Evolutionary conservation across 1,140 invertebrate species (phyloP), one percentile per base, ranked within the genome.

Genomic region (Halictus rubicundus): DNA sequence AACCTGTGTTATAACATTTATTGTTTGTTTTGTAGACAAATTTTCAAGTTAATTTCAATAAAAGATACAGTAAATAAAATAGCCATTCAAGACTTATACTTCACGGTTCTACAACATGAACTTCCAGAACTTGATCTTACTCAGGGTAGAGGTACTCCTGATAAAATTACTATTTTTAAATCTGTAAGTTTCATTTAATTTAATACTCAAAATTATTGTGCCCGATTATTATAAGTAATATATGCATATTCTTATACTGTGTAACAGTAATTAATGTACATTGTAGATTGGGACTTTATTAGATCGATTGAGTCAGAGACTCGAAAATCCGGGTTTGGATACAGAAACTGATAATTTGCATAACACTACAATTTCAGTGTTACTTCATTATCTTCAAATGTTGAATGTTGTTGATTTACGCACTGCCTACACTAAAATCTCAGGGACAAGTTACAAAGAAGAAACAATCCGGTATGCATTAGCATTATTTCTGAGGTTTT

Each of bases 371-470:
- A 91, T 93, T 79, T 92, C 91, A 0, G 70, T 90, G 37, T 83
- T 93, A 72, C 73, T 93, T 21, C 92, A 92, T 42, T 92, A 93
- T 72, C 82, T 93, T 10, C 86, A 78, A 9, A 91, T 92, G 89
- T 73, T 93, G 12, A 86, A 92, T 77, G 81, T 80, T 66, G 71
- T 73, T 23, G 91, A 92, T 87, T 87, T 93, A 46, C 86, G 85
- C 84, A 77, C 72, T n/a, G 88, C 89, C 9, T 92, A 92, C 32
- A 90, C 89, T 60, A 90, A 88, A 63, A 92, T 92, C 65, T 92
- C 92, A 19, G 92, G 92, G 65, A 92, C 92, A 59, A 93, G 92
- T 87, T 93, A 93, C 52, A 92, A 92, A 81, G 92, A 92, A 82
- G 92, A 93, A 86, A 93, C 92, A 54, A 88, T 92, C 64, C 89